phyloP scores from a whole-genome alignment of 2,797 vertebrate species.

The Bovichtus variegatus region DNA sequence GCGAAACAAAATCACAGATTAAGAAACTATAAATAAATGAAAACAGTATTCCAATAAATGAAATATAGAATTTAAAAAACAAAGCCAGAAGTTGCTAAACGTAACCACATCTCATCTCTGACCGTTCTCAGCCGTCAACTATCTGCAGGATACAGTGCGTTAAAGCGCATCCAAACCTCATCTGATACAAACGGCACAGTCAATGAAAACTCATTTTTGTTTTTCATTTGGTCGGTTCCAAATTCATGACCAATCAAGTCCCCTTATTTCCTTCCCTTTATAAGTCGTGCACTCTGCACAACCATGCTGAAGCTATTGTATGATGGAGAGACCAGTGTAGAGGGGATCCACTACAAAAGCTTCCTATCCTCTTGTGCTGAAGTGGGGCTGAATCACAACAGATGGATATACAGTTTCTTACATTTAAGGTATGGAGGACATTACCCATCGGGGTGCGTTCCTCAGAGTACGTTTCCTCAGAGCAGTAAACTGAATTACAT shows the following conservation, averaged over 20 bases:
- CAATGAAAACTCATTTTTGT: not conserved
- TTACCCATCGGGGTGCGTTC: not conserved
- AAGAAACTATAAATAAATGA: not conserved
- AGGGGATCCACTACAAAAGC: slow-evolving; percentile 6
- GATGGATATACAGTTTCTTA: slow-evolving; percentile 14
- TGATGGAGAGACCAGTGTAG: not conserved
- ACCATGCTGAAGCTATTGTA: slow-evolving; percentile 1
- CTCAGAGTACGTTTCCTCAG: not conserved
- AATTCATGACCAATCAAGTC: slow-evolving; percentile 13
- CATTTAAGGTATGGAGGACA: not conserved
- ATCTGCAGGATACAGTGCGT: not conserved
- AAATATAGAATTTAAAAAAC: not conserved
- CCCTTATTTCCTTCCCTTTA: not conserved
- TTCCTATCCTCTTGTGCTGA: slow-evolving; percentile 10
- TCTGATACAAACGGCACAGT: not conserved
- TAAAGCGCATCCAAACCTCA: not conserved
- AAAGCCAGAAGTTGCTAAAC: not conserved
- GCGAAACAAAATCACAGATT: slow-evolving; percentile 5
- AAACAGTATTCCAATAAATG: slow-evolving; percentile 6
- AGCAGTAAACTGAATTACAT: not conserved
- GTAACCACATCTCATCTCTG: not conserved
- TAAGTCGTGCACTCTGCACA: not conserved
- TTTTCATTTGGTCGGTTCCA: not conserved
- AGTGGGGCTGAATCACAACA: slow-evolving; percentile 8
- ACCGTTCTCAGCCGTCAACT: not conserved